Base-by-base conservation (phyloP, 2,888 invertebrate species). In the Odontomyia ornata region DNA sequence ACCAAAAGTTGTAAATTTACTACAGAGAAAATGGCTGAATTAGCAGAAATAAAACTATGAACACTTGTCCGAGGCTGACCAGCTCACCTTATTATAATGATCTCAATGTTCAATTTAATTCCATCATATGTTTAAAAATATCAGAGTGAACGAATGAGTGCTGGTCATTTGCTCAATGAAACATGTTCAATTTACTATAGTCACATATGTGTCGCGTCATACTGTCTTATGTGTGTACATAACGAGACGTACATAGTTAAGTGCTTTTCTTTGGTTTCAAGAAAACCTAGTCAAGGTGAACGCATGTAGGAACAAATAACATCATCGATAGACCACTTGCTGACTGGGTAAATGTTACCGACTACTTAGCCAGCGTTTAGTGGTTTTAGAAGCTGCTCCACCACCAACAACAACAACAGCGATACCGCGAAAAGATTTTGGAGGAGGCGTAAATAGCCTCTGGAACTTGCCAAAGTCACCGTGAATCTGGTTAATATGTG, bases 261-360 rank as follows among this genome's bases (percentile, higher is more conserved):
- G 15, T 71, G 15, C 25, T 47, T 71, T 52, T 13, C 27, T 47
- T 71, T 15, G 21, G n/a, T 23, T 23, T 67, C 46, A 27, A 73
- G 60, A 73, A 73, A 60, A 60, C 60, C 73, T 52, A 56, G 72
- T 72, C 72, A 73, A 73, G 73, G 73, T 60, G 73, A 73, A 60
- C 72, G 27, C 18, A 73, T 57, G 57, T 60, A 60, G 25, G 52
- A 72, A 69, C 69, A 52, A 73, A 73, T 73, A 57, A 73, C 60
- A 73, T 73, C 73, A 73, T 73, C 73, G 57, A 36, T 23, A 36
- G 36, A 36, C 36, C 36, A 9, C 43, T 43, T 1, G 46, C 28
- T 15, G 25, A 30, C 30, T 64, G 28, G 30, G 15, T 28, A 64
- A 64, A 30, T 30, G 18, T 5, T 30, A n/a, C 5, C 18, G 30